Evolutionary conservation across 2,113 vertebrate species (phyloP).

Genomic region (Periophthalmodon schlosseri): DNA sequence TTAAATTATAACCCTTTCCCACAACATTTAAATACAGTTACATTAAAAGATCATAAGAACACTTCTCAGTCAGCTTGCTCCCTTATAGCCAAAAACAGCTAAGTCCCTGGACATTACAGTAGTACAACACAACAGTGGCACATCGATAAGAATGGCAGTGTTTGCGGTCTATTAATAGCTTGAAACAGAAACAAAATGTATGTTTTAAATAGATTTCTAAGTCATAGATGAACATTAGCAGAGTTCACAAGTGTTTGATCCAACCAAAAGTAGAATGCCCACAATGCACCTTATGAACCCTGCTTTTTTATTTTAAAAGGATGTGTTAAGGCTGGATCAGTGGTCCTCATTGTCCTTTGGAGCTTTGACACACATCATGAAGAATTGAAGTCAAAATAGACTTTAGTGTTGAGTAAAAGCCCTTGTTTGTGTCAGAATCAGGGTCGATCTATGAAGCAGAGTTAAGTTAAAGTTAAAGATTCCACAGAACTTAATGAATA

Average conservation of each 20-base stretch:
- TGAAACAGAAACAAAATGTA: conserved; percentile 35
- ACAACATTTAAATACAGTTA: conserved; percentile 39
- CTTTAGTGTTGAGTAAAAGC: conserved; percentile 81
- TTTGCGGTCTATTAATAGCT: conserved; percentile 36
- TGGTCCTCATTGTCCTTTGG: conserved; percentile 59
- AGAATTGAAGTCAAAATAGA: conserved; percentile 84
- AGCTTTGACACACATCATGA: conserved; percentile 77
- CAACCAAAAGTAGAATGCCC: conserved; percentile 41
- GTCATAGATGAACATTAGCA: conserved; percentile 25
- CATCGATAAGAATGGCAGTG: conserved; percentile 69
- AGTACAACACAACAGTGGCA: conserved; percentile 65
- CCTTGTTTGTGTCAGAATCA: conserved; percentile 78
- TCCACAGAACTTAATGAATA: not conserved
- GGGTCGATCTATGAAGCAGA: conserved; percentile 76
- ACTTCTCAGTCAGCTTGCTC: conserved; percentile 27
- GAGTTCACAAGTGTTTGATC: conserved; percentile 20
- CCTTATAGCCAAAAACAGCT: conserved; percentile 32
- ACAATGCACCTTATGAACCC: conserved; percentile 7
- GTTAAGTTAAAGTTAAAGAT: not conserved
- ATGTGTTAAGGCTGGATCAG: conserved; percentile 17
- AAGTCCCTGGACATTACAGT: conserved; percentile 26
- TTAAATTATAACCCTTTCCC: conserved; percentile 30
- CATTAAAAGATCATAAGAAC: conserved; percentile 28
- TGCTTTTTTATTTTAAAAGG: not conserved
- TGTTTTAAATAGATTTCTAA: conserved; percentile 21